A percentile compares a stretch with the other conserved stretches of the same genome.
Evolutionary conservation across 2,888 invertebrate genomes (phyloP).

Genomic region (Hermaeophaga mercurialis): DNA sequence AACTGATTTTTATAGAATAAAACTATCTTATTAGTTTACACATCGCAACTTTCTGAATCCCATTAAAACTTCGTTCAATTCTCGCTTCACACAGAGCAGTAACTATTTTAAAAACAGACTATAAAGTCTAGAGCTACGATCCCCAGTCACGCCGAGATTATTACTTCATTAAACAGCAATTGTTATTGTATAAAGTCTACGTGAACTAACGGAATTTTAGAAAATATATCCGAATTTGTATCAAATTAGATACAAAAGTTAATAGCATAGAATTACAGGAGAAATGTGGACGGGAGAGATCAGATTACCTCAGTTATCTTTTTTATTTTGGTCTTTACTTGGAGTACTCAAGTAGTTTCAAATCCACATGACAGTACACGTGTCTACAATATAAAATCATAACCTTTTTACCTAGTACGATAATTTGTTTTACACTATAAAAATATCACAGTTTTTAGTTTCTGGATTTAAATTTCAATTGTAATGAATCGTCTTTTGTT

Average conservation of each 20-base stretch:
- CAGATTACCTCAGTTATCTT: too few species aligned
- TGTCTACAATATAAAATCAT: too few species aligned
- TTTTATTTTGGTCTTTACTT: too few species aligned
- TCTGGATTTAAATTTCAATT: constrained; percentile 47
- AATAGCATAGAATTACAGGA: too few species aligned
- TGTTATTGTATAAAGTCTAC: neutral
- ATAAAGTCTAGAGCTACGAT: constrained; percentile 10
- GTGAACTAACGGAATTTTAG: neutral
- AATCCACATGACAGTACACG: too few species aligned
- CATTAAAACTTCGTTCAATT: constrained; percentile 18
- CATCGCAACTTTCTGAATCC: constrained; percentile 11
- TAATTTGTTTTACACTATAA: too few species aligned
- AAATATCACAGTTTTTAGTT: too few species aligned
- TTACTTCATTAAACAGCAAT: constrained; percentile 3
- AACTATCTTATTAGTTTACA: constrained; percentile 2
- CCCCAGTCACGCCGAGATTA: constrained; percentile 7
- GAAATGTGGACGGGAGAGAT: too few species aligned
- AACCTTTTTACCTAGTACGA: too few species aligned
- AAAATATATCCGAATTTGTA: too few species aligned
- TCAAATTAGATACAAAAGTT: too few species aligned
- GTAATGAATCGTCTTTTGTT: constrained; percentile 55
- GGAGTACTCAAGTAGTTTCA: too few species aligned
- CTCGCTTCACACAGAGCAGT: constrained; percentile 5
- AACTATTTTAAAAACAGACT: constrained; percentile 7
- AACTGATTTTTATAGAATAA: neutral